Conservation (phyloP, 92 coral and sea anemone species). For the Epizoanthus illoricatus region DNA sequence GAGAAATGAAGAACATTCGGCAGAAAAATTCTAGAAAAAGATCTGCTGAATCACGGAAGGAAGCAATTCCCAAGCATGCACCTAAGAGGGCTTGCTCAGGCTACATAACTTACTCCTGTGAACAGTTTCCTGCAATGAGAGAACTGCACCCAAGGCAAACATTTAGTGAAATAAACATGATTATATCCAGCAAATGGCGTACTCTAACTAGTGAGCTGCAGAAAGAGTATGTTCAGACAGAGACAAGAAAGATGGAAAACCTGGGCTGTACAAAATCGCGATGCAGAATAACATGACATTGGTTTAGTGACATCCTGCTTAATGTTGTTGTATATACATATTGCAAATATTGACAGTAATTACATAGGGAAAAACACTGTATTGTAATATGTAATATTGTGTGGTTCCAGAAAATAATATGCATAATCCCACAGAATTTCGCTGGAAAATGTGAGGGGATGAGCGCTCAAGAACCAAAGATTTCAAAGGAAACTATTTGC, state of each 20-base stretch:
- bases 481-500: no score
- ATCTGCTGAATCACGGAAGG: neutral
- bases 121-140: conserved; percentile 11
- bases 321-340: no score
- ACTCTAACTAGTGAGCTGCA: neutral
- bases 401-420: no score
- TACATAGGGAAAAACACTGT: no score
- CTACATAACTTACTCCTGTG: conserved; percentile 13
- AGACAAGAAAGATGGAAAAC: conserved; percentile 10
- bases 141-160: neutral
- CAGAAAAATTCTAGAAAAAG: neutral
- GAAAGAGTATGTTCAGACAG: neutral
- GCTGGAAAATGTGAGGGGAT: no score
- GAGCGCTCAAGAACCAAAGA: no score
- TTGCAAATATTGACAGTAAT: no score
- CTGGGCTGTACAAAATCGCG: neutral
- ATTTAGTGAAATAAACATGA: conserved; percentile 1
- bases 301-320: no score
- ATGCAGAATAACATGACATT: no score
- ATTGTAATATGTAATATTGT: no score
- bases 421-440: no score
- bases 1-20: conserved; percentile 19
- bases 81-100: conserved; percentile 27
- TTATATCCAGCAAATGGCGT: conserved; percentile 13
- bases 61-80: neutral